These are phyloP conservation scores for Chrysocyon brachyurus DNA, from an alignment of 2,797 vertebrate species.

Conservation along the genomic window DNA sequence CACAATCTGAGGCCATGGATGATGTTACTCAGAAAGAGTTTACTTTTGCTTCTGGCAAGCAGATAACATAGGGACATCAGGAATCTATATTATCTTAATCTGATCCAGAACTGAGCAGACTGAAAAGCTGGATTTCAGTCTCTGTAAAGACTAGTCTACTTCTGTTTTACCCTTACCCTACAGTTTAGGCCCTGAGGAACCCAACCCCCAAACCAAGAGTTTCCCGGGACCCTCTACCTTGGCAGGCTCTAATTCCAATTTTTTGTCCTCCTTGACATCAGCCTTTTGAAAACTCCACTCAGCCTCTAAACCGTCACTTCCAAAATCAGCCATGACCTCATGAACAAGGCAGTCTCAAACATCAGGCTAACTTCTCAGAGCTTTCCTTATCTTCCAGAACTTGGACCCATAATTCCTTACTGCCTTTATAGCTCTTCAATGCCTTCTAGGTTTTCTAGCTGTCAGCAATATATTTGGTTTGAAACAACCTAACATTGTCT, in stretches of 20 bases:
- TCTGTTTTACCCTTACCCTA: slow-evolving; percentile 1
- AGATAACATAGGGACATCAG: background rate
- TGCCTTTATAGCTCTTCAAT: background rate
- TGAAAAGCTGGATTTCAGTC: background rate
- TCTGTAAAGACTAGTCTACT: background rate
- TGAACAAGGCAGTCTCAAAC: background rate
- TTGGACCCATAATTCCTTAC: background rate
- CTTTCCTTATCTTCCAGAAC: slow-evolving; percentile 3
- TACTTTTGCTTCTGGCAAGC: slow-evolving; percentile 13
- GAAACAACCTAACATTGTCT: background rate
- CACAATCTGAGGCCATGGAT: background rate
- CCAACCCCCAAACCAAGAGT: background rate
- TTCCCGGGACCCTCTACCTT: background rate
- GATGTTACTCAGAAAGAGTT: slow-evolving; percentile 23
- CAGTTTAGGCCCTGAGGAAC: background rate
- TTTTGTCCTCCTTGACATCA: background rate
- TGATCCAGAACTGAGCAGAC: background rate
- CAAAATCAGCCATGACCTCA: background rate
- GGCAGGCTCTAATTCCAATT: background rate
- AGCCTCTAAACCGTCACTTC: background rate
- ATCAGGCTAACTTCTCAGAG: background rate
- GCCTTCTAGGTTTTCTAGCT: background rate
- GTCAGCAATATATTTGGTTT: slow-evolving; percentile 14
- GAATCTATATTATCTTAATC: slow-evolving; percentile 5
- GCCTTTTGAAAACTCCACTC: slow-evolving; percentile 20